phyloP scores from a whole-genome alignment of 2,797 vertebrate genomes.

The Poecilia velifera region DNA sequence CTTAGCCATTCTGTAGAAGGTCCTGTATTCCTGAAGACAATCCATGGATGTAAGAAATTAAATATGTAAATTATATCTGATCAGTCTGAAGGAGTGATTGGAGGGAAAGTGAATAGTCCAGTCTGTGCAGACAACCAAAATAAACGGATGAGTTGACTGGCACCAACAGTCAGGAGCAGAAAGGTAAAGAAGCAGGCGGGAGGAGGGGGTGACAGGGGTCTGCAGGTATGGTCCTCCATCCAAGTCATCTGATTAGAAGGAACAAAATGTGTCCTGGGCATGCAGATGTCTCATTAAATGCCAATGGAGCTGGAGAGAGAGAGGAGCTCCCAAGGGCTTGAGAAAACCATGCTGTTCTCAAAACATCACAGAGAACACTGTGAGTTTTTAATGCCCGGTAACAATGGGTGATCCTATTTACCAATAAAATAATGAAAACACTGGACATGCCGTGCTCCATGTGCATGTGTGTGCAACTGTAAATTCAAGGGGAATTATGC shows the following conservation, averaged over 20 bases:
- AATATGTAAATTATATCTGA: neutral
- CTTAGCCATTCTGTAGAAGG: neutral
- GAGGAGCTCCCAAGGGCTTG: constrained; percentile 75
- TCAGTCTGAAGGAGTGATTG: neutral
- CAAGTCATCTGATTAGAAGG: constrained; percentile 77
- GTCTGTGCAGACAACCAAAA: constrained; percentile 17
- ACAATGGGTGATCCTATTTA: constrained; percentile 63
- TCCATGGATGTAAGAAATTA: constrained; percentile 11
- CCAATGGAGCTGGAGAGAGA: constrained; percentile 67
- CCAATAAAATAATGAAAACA: constrained; percentile 55
- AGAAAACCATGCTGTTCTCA: constrained; percentile 83
- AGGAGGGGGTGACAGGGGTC: constrained; percentile 17
- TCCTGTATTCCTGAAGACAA: neutral
- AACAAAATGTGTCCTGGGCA: constrained; percentile 73
- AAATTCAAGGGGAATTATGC: constrained; percentile 43
- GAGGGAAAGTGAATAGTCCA: constrained; percentile 1
- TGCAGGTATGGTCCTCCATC: constrained; percentile 76
- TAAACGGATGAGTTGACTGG: constrained; percentile 29
- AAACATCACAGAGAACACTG: constrained; percentile 78
- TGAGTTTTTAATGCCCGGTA: constrained; percentile 61
- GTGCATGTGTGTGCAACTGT: constrained; percentile 45
- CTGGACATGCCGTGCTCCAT: constrained; percentile 45
- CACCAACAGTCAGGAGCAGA: constrained; percentile 32
- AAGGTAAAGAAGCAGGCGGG: constrained; percentile 23
- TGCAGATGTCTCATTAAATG: constrained; percentile 79